Conservation (phyloP, 2,888 invertebrate species). For the Taphrorychus bicolor region DNA sequence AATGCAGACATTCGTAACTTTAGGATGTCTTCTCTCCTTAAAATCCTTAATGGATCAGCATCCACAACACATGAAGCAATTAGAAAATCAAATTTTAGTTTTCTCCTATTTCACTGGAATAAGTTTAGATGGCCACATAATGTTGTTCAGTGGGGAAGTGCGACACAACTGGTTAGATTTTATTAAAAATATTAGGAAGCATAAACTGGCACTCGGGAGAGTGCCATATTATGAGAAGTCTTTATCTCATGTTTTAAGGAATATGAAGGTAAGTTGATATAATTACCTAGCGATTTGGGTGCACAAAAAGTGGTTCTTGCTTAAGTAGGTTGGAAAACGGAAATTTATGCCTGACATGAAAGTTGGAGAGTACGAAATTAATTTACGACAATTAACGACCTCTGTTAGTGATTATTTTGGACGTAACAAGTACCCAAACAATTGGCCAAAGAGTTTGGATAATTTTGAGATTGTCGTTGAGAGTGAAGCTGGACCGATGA, state of each 20-base stretch:
- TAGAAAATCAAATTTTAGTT: conserved; percentile 75
- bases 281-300: conserved; percentile 15
- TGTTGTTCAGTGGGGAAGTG: conserved; percentile 92
- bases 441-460: conserved; percentile 76
- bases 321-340: conserved; percentile 59
- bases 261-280: conserved; percentile 75
- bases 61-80: conserved; percentile 70
- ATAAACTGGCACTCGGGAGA: conserved; percentile 74
- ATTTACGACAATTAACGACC: conserved; percentile 84
- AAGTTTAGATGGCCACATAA: conserved; percentile 87
- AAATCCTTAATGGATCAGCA: conserved; percentile 79
- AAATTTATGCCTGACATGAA: conserved; percentile 92
- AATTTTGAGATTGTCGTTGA: conserved; percentile 87
- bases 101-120: conserved; percentile 92
- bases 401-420: conserved; percentile 80
- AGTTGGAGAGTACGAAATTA: conserved; percentile 84
- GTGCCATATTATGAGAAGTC: conserved; percentile 87
- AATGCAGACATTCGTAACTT: conserved; percentile 1
- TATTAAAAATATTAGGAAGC: conserved; percentile 79
- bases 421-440: conserved; percentile 69
- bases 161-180: conserved; percentile 91
- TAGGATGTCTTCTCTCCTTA: conserved; percentile 82
- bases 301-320: too few relatives aligned
- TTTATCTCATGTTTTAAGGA: conserved; percentile 81
- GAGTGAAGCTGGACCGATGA: conserved; percentile 92